phyloP scores from a whole-genome alignment of 1,140 invertebrate species.

The Cotesia vestalis region DNA sequence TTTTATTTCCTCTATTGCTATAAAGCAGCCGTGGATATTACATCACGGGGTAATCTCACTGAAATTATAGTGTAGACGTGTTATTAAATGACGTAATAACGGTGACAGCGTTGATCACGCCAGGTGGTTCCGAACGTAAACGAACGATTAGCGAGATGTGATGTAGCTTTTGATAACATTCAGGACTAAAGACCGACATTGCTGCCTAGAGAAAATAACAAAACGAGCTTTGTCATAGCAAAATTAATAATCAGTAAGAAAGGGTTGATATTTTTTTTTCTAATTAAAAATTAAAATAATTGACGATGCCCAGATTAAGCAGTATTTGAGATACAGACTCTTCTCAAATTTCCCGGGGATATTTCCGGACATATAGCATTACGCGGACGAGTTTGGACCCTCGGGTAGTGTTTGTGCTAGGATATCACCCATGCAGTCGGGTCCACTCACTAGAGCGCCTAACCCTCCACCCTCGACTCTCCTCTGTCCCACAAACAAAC shows the following conservation, averaged over 20 bases:
- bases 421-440: conserved; percentile 16
- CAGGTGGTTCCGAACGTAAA: no score
- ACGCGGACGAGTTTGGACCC: background rate
- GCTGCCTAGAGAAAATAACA: no score
- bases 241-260: no score
- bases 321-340: conserved; percentile 7
- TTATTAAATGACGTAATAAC: conserved; percentile 53
- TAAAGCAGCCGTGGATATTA: background rate
- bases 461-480: conserved; percentile 1
- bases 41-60: conserved; percentile 39
- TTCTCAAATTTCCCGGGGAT: conserved; percentile 4
- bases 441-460: conserved; percentile 2
- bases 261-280: no score
- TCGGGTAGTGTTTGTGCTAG: conserved; percentile 24
- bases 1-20: background rate
- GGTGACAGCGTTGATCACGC: conserved; percentile 11
- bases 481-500: conserved; percentile 12
- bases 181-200: no score
- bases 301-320: conserved; percentile 2
- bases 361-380: conserved; percentile 7
- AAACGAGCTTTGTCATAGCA: no score
- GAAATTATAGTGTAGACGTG: conserved; percentile 52
- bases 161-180: no score
- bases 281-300: conserved; percentile 9
- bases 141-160: no score